A percentile compares a stretch with the other conserved stretches of the same genome.
phyloP scores from a whole-genome alignment of 2,797 vertebrate species.

The Manis javanica region DNA sequence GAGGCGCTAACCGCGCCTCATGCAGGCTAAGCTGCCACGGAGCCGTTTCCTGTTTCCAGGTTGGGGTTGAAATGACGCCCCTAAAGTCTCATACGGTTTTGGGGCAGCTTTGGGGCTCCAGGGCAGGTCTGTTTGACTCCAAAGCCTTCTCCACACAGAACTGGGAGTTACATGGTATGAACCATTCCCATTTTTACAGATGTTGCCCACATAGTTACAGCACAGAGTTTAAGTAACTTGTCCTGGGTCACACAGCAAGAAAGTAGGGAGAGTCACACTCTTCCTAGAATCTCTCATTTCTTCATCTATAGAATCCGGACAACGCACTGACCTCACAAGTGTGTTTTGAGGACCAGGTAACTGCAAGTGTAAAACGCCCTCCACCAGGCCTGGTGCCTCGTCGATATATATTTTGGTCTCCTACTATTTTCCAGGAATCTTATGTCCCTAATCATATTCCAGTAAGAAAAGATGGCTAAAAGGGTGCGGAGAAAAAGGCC shows the following conservation, averaged over 20 bases:
- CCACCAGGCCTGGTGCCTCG: accelerated
- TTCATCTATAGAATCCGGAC: background rate
- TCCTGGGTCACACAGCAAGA: background rate
- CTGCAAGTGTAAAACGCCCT: background rate
- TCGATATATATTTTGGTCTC: background rate
- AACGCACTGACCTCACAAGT: accelerated
- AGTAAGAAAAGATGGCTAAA: background rate
- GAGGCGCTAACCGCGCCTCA: background rate
- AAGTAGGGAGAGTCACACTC: background rate
- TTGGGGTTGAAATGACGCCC: background rate
- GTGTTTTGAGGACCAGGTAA: background rate
- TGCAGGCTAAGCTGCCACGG: background rate
- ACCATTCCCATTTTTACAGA: background rate
- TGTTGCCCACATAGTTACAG: background rate
- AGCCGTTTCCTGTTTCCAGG: background rate
- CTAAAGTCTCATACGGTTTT: background rate
- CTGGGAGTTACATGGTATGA: background rate
- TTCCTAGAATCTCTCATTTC: background rate
- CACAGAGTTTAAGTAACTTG: background rate
- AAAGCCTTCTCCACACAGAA: background rate
- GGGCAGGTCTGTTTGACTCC: background rate
- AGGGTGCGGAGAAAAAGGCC: background rate
- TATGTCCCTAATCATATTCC: background rate
- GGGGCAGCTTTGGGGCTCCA: background rate
- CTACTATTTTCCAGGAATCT: background rate